A percentile compares a stretch with the other conserved stretches of the same genome.
phyloP scores from a whole-genome alignment of 2,888 invertebrate genomes.

The Tachina grossa region DNA sequence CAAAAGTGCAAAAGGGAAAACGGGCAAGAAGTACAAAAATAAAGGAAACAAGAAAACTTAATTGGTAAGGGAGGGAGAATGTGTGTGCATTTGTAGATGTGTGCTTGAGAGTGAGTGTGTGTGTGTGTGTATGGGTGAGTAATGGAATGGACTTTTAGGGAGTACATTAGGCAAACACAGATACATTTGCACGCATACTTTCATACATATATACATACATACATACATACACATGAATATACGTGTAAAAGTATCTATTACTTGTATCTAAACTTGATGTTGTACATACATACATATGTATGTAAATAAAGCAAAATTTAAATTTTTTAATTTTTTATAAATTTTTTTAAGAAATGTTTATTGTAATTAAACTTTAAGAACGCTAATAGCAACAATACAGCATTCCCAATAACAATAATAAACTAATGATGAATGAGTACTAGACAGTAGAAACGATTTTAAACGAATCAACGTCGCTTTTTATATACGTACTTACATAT shows the following conservation, averaged over 20 bases:
- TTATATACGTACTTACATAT: background rate
- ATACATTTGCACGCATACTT: background rate
- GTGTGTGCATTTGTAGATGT: too few relatives aligned
- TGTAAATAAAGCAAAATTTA: background rate
- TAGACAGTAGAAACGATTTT: slow-evolving; percentile 67
- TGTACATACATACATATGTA: background rate
- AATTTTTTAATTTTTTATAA: background rate
- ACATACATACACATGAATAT: background rate
- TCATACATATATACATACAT: background rate
- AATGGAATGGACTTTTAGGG: slow-evolving; percentile 10
- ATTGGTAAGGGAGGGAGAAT: background rate
- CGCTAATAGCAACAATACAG: slow-evolving; percentile 1
- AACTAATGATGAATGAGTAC: slow-evolving; percentile 53
- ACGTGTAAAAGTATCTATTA: background rate
- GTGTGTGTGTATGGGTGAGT: background rate
- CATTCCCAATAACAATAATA: slow-evolving; percentile 38
- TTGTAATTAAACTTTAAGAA: background rate
- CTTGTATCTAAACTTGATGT: too few relatives aligned
- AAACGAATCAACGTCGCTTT: slow-evolving; percentile 65
- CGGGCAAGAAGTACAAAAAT: background rate
- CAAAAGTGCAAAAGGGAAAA: slow-evolving; percentile 2
- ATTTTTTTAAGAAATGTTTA: background rate
- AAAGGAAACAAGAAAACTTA: background rate
- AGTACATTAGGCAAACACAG: background rate
- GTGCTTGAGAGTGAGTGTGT: background rate